A percentile compares a stretch with the other conserved stretches of the same genome.
phyloP scores from a whole-genome alignment of 2,113 vertebrate genomes.

The Forbesichthys agassizii region DNA sequence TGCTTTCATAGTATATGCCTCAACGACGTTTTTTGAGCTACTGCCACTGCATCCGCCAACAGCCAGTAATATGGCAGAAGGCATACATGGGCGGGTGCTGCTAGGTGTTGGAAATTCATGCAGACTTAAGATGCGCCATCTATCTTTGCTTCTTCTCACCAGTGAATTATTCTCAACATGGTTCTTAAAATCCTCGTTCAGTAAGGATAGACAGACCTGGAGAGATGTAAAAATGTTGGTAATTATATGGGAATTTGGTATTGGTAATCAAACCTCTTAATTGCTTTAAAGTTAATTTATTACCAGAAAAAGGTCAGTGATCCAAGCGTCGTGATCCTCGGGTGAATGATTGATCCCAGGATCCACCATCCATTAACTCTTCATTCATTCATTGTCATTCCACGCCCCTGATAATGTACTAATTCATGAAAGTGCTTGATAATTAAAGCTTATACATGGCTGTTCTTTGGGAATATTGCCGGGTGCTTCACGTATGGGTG shows the following conservation, averaged over 20 bases:
- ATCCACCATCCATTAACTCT: too few species aligned
- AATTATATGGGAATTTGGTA: not conserved
- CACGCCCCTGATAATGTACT: too few species aligned
- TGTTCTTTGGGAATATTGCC: too few species aligned
- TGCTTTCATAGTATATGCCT: not conserved
- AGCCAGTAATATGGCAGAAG: not conserved
- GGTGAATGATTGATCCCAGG: slow-evolving; percentile 28
- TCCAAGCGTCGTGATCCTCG: slow-evolving; percentile 6
- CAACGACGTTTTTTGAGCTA: not conserved
- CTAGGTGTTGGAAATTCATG: not conserved
- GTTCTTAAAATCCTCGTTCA: not conserved
- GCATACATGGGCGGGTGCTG: not conserved
- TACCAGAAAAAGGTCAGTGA: slow-evolving; percentile 45
- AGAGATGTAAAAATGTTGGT: not conserved
- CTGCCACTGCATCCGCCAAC: not conserved
- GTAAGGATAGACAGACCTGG: slow-evolving; percentile 37
- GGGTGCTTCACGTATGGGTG: not conserved
- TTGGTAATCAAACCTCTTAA: not conserved
- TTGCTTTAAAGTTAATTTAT: not conserved
- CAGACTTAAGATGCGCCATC: not conserved
- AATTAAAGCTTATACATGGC: too few species aligned
- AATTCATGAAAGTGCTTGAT: too few species aligned
- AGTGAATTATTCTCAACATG: slow-evolving; percentile 1
- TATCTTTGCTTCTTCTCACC: not conserved
- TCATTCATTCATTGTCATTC: too few species aligned